These are phyloP conservation scores for Caretta caretta DNA, from an alignment of 2,113 vertebrate species.

Conservation along the genomic window DNA sequence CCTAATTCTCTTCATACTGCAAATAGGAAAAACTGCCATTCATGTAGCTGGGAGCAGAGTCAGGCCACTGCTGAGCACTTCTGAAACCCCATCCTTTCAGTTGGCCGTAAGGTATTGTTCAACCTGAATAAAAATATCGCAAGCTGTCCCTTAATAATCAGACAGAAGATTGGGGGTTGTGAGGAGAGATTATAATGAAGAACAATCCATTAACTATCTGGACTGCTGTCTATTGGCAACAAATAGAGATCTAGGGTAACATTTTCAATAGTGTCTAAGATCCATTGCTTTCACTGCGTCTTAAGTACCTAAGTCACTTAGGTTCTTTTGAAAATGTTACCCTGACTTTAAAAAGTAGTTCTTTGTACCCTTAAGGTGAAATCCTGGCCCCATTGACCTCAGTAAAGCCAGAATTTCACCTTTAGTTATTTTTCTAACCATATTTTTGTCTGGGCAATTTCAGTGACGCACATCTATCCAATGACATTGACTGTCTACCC, in stretches of 20 bases:
- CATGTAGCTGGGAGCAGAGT: neutral
- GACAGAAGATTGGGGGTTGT: neutral
- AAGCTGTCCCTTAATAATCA: neutral
- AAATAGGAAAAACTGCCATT: neutral
- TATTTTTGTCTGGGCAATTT: neutral
- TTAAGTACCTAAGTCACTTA: neutral
- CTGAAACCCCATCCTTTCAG: neutral
- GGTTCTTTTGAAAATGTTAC: neutral
- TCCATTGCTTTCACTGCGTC: neutral
- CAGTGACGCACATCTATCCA: slow-evolving; percentile 30
- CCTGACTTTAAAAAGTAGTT: neutral
- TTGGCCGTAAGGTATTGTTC: neutral
- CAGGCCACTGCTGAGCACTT: neutral
- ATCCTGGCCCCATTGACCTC: neutral
- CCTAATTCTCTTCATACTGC: neutral
- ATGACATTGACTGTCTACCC: slow-evolving; percentile 44
- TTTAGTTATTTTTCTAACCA: neutral
- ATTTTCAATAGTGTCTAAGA: neutral
- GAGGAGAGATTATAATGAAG: neutral
- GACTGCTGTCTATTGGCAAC: slow-evolving; percentile 36
- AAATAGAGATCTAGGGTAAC: neutral
- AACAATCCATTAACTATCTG: slow-evolving; percentile 42
- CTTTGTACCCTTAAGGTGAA: neutral
- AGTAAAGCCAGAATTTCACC: neutral
- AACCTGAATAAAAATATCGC: neutral